These are phyloP conservation scores for Trissoscelio sp. DNA, from an alignment of 2,888 invertebrate species.

Conservation along the genomic window DNA sequence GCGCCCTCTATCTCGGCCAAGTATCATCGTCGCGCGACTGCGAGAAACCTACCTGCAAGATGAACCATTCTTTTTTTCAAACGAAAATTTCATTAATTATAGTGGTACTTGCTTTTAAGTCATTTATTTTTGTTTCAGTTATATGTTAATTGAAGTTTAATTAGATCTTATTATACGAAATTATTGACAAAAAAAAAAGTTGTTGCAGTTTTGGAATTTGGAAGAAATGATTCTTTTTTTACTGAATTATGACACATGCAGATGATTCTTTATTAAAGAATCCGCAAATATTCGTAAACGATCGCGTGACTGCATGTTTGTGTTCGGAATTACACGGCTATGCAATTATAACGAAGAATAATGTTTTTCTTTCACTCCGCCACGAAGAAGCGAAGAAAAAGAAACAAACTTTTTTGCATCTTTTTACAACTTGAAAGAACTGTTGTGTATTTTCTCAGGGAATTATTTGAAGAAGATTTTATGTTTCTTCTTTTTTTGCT, in stretches of 20 bases:
- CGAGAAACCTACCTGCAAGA: background rate
- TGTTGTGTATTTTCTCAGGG: background rate
- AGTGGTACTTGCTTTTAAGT: too few relatives aligned
- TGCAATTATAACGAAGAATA: slow-evolving; percentile 53
- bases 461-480: slow-evolving; percentile 4
- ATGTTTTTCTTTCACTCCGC: slow-evolving; percentile 36
- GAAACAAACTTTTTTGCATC: background rate
- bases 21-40: slow-evolving; percentile 30
- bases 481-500: too few relatives aligned
- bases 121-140: too few relatives aligned
- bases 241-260: slow-evolving; percentile 14
- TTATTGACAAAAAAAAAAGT: too few relatives aligned
- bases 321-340: slow-evolving; percentile 41
- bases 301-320: slow-evolving; percentile 56
- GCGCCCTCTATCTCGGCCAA: slow-evolving; percentile 33
- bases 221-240: too few relatives aligned
- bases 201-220: too few relatives aligned
- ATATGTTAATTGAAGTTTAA: too few relatives aligned
- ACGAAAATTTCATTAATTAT: too few relatives aligned
- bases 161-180: too few relatives aligned
- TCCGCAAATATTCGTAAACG: slow-evolving; percentile 36
- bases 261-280: slow-evolving; percentile 44
- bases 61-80: background rate
- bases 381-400: background rate
- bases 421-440: background rate